Evolutionary conservation across 2,797 vertebrate species (phyloP), one percentile per base, ranked within the genome.

Genomic region (Onychomys arenicola): DNA sequence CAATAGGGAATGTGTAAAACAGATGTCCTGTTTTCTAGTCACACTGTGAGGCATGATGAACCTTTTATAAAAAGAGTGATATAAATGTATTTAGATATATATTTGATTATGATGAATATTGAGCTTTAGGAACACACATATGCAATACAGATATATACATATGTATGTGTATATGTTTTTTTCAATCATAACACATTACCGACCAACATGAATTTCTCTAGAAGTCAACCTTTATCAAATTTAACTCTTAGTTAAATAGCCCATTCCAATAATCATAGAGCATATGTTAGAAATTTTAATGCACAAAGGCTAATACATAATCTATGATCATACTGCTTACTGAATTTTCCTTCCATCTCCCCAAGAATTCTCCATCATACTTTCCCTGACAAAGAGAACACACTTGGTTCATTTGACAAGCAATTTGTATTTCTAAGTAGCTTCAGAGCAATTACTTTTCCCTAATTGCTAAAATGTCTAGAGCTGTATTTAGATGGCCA

Each of bases 1-100:
- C 84, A 98, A 86, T 63, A 96, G 96, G 95, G 87, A 92, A 82
- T 94, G 65, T 80, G 97, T 95, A 98, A 97, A 97, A 98, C 94
- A 83, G 63, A 37, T 82, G 71, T 67, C 86, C 75, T 91, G 67
- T 87, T 95, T 97, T 92, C 55, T 86, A 27, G 29, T 93, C 76
- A 91, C 17, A 88, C 71, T 81, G 1, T 65, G 55, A 40, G 76
- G 11, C 1, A 4, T 57, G 67, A 55, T 89, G 16, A 89, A 91
- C 61, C 46, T 49, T 89, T 86, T 69, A 55, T 10, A 65, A 29
- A 81, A 21, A 89, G 25, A 89, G 84, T 34, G 21, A 5, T 81
- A 87, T 46, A 16, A 75, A 75, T 2, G 2, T 5, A 32, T 67
- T 69, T 7, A 19, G 65, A 34, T 61, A 43, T 57, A 73, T 61